A percentile compares a stretch with the other conserved stretches of the same genome.
Evolutionary conservation across 1,140 invertebrate species (phyloP).

Genomic region (Nymphalis io): DNA sequence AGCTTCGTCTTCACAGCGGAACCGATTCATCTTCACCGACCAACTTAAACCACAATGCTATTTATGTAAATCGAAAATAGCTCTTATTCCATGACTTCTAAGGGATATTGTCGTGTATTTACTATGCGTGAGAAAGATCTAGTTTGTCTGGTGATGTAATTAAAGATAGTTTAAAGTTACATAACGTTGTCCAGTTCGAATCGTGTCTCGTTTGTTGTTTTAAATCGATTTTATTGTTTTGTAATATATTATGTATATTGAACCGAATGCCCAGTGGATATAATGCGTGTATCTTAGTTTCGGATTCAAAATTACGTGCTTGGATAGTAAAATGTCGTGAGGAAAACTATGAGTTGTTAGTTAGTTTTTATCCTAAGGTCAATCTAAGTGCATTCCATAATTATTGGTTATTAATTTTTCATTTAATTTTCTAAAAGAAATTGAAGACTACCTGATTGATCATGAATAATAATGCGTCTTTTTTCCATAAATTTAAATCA

Average conservation of each 20-base stretch:
- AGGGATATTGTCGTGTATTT: neutral
- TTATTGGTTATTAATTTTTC: no score
- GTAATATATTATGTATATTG: slow-evolving; percentile 5
- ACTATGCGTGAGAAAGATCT: slow-evolving; percentile 15
- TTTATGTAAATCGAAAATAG: neutral
- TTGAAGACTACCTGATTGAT: no score
- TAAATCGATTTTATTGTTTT: slow-evolving; percentile 8
- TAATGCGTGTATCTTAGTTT: no score
- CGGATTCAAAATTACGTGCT: no score
- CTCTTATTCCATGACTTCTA: neutral
- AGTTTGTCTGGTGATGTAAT: slow-evolving; percentile 5
- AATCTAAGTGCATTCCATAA: no score
- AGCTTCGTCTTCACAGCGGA: slow-evolving; percentile 1
- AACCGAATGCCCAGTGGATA: no score
- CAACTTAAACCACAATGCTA: neutral
- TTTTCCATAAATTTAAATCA: no score
- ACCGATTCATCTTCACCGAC: slow-evolving; percentile 14
- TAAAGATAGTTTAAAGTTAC: slow-evolving; percentile 5
- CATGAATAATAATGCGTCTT: no score
- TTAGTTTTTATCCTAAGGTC: no score
- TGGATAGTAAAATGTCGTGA: no score
- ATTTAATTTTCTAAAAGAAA: no score
- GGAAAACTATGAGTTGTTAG: no score
- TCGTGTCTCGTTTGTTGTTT: neutral
- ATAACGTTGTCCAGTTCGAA: slow-evolving; percentile 4